Evolutionary conservation across 23 tunicate genomes (phyloP), one percentile per base, ranked within the genome.

Genomic region (Trididemnum miniatum): DNA sequence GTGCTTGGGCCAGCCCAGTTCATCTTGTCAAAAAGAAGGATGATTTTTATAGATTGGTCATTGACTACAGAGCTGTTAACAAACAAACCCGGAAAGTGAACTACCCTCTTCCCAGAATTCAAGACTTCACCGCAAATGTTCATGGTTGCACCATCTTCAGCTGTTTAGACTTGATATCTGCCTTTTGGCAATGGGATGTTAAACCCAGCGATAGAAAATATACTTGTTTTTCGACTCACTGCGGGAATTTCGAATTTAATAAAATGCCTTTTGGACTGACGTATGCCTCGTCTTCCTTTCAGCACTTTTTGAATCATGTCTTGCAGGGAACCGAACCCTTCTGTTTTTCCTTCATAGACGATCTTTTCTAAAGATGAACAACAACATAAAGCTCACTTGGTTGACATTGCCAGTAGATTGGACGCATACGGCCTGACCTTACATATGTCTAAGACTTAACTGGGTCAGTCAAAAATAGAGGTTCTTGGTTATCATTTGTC

Each of bases 51-150:
- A 9, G 54, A 9, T 44, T 44, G 9, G 15, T 15, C 15, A 44
- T 44, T 44, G 54, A 44, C 15, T 44, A 44, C 15, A 9, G 54
- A 9, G 12, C 15, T 44, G 54, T 44, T 15, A 44, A 44, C 54
- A 44, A 24, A 20, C 67, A 62, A n/a, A 62, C 67, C 23, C 15
- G 29, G 15, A 62, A 62, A 62, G n/a, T 62, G 67, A 62, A 62
- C 29, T 62, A 62, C 26, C 67, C 67, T 62, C 67, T 62, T 20
- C 26, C 67, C n/a, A 18, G 67, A 3, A 62, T 62, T 12, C 67
- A 62, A 62, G 67, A 62, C 67, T 18, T 62, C 26, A 62, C 67
- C 5, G 26, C 67, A 12, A 62, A 62, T 62, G 67, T 62, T 4
- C 29, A 20, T 24, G 67, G 67, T 20, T 62, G 67, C 67, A 62